Evolutionary conservation across 2,888 invertebrate genomes (phyloP).

Genomic region (Lordiphosa fenestrarum): DNA sequence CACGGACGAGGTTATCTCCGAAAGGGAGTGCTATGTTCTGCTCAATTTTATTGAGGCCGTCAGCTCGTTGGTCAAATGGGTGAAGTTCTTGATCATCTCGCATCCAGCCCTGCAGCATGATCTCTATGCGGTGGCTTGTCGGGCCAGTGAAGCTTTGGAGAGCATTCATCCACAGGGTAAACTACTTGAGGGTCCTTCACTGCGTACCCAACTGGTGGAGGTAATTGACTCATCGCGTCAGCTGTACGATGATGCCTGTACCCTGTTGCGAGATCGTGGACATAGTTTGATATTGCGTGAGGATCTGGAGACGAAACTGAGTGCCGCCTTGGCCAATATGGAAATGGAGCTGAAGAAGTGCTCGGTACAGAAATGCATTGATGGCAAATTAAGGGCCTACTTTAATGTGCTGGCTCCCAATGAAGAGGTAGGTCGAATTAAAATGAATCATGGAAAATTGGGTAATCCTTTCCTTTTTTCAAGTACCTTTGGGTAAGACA

Average conservation of each 20-base stretch:
- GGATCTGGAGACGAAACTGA: constrained; percentile 86
- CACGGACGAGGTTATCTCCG: constrained; percentile 81
- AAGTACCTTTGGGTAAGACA: no score
- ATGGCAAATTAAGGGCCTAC: constrained; percentile 79
- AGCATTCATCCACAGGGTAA: constrained; percentile 90
- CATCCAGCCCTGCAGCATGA: constrained; percentile 87
- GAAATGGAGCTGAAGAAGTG: constrained; percentile 88
- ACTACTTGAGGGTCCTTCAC: constrained; percentile 87
- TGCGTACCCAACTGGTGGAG: constrained; percentile 88
- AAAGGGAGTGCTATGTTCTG: constrained; percentile 81
- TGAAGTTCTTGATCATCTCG: constrained; percentile 85
- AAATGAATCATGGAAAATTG: background rate
- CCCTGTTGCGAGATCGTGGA: constrained; percentile 85
- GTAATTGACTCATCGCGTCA: constrained; percentile 80
- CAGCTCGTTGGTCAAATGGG: constrained; percentile 93
- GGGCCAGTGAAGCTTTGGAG: constrained; percentile 86
- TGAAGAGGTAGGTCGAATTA: constrained; percentile 75
- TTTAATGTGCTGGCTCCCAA: constrained; percentile 79
- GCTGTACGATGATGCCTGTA: constrained; percentile 88
- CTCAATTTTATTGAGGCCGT: constrained; percentile 91
- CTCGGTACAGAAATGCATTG: constrained; percentile 81
- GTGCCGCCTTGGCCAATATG: constrained; percentile 85
- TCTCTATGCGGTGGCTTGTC: constrained; percentile 87
- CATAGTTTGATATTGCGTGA: constrained; percentile 84
- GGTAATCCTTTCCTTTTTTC: no score